Conservation (phyloP, 1,140 invertebrate species). For the Conus ventricosus region DNA sequence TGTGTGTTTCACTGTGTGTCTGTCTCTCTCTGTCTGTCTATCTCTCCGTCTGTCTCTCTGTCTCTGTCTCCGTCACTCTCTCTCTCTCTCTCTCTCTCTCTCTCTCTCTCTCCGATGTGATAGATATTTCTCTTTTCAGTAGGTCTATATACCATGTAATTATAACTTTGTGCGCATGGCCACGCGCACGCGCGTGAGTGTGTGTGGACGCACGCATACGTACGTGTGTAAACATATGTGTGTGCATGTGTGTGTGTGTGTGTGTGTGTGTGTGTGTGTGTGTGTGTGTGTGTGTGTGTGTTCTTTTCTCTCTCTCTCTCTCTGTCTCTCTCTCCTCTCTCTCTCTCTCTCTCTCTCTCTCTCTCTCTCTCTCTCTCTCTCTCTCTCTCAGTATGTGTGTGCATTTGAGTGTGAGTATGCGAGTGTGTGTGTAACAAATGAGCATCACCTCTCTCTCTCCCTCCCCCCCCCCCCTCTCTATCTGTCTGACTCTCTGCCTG, state of each 20-base stretch:
- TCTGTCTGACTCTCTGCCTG: neutral
- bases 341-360: conserved; percentile 20
- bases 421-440: too few relatives aligned
- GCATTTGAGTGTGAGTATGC: neutral
- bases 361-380: conserved; percentile 20
- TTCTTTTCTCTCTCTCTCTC: conserved; percentile 37
- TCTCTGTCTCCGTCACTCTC: conserved; percentile 5
- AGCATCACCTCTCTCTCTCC: conserved; percentile 30
- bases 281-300: neutral
- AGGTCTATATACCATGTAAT: too few relatives aligned
- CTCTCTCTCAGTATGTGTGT: neutral
- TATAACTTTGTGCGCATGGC: too few relatives aligned
- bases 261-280: neutral
- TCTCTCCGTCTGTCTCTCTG: neutral
- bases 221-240: too few relatives aligned
- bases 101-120: conserved; percentile 20
- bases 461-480: neutral
- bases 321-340: conserved; percentile 25
- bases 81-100: conserved; percentile 19
- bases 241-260: neutral
- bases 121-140: neutral
- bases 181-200: neutral
- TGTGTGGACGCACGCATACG: too few relatives aligned
- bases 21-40: conserved; percentile 20
- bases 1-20: neutral